phyloP scores from a whole-genome alignment of 2,888 invertebrate genomes.

The Sesia bembeciformis region DNA sequence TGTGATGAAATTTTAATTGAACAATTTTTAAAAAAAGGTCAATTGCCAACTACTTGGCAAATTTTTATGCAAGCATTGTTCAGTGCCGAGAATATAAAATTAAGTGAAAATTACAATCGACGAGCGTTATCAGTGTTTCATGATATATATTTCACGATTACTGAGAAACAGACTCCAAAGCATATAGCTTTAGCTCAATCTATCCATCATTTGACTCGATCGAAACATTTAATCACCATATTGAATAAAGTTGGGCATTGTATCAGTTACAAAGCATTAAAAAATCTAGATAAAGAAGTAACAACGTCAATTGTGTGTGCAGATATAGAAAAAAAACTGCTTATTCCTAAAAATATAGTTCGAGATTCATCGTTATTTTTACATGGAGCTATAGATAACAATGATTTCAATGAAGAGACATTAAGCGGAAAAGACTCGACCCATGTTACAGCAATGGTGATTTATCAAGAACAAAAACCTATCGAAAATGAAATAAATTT shows the following conservation, averaged over 20 bases:
- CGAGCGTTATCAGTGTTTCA: slow-evolving; percentile 11
- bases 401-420: slow-evolving; percentile 4
- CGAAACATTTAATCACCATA: slow-evolving; percentile 4
- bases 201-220: slow-evolving; percentile 6
- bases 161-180: slow-evolving; percentile 6
- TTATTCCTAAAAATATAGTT: slow-evolving; percentile 7
- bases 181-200: slow-evolving; percentile 7
- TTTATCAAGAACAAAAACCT: slow-evolving; percentile 5
- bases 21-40: slow-evolving; percentile 1
- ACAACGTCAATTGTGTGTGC: slow-evolving; percentile 3
- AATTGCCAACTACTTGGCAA: slow-evolving; percentile 6
- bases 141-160: slow-evolving; percentile 6
- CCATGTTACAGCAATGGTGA: slow-evolving; percentile 7
- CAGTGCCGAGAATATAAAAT: slow-evolving; percentile 9
- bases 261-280: slow-evolving; percentile 5
- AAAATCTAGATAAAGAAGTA: slow-evolving; percentile 4
- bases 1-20: slow-evolving; percentile 14
- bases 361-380: slow-evolving; percentile 5
- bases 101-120: slow-evolving; percentile 10
- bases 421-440: slow-evolving; percentile 7
- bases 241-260: slow-evolving; percentile 4
- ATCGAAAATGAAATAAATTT: slow-evolving; percentile 9
- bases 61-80: slow-evolving; percentile 13
- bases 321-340: slow-evolving; percentile 3
- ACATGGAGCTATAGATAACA: slow-evolving; percentile 5